These are phyloP conservation scores for Astreopora myriophthalma DNA, from an alignment of 64 coral and sea anemone species.

Conservation along the genomic window DNA sequence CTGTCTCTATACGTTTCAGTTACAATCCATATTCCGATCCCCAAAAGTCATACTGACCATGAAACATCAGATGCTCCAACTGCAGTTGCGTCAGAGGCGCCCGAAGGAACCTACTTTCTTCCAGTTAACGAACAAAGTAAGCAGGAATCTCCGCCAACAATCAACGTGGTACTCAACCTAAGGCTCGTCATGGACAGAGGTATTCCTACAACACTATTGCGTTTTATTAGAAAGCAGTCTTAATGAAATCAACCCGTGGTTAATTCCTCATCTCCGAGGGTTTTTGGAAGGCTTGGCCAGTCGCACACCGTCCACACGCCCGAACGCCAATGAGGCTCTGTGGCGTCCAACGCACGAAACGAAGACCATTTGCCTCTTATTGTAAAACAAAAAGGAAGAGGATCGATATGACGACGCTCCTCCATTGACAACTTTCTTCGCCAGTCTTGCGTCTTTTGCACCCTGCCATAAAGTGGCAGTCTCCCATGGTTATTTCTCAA, in stretches of 20 bases:
- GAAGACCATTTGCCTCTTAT: too few relatives aligned
- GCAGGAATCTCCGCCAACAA: neutral
- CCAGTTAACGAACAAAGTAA: constrained; percentile 15
- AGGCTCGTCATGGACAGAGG: constrained; percentile 9
- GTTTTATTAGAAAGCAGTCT: neutral
- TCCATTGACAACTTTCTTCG: too few relatives aligned
- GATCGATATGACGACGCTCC: too few relatives aligned
- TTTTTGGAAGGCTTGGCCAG: neutral
- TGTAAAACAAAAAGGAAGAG: too few relatives aligned
- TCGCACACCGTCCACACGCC: too few relatives aligned
- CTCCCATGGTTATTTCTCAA: too few relatives aligned
- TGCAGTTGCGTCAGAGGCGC: constrained; percentile 9
- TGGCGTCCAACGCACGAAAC: too few relatives aligned
- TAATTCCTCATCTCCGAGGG: neutral
- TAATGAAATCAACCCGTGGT: neutral
- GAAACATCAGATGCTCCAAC: neutral
- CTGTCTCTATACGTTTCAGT: neutral
- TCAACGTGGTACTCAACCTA: constrained; percentile 23
- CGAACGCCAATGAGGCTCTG: too few relatives aligned
- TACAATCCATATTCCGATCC: constrained; percentile 30
- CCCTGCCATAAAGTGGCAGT: too few relatives aligned
- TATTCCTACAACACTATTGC: neutral
- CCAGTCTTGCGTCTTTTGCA: too few relatives aligned
- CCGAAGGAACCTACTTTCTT: constrained; percentile 14
- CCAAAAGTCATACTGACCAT: neutral